phyloP scores from a whole-genome alignment of 1,140 invertebrate species.

The Oryctes rhinoceros region DNA sequence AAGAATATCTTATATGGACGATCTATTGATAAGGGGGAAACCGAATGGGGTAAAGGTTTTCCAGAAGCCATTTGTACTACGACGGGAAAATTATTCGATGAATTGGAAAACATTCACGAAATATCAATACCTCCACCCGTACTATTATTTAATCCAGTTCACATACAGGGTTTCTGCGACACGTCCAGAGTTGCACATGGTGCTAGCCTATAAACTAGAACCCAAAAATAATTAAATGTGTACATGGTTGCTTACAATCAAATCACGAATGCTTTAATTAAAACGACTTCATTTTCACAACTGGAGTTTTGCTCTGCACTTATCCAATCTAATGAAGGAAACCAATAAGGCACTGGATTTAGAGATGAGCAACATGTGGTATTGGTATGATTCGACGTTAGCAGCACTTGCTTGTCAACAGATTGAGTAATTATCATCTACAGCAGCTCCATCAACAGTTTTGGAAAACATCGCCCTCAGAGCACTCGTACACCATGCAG shows the following conservation, averaged over 20 bases:
- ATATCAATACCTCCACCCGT: too few relatives aligned
- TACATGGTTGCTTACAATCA: conserved; percentile 36
- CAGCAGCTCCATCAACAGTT: too few relatives aligned
- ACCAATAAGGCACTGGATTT: conserved; percentile 43
- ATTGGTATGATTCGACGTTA: conserved; percentile 42
- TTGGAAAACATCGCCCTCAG: too few relatives aligned
- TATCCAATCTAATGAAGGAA: conserved; percentile 47
- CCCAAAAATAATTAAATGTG: conserved; percentile 21
- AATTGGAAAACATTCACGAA: too few relatives aligned
- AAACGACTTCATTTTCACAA: conserved; percentile 46
- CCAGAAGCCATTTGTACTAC: too few relatives aligned
- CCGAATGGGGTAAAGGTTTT: too few relatives aligned
- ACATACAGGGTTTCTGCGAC: conserved; percentile 51
- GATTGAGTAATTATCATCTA: too few relatives aligned
- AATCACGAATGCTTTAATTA: conserved; percentile 48
- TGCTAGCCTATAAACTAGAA: conserved; percentile 47
- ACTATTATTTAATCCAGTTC: conserved; percentile 24
- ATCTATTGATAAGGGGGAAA: conserved; percentile 54
- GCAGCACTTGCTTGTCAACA: too few relatives aligned
- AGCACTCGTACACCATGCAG: too few relatives aligned
- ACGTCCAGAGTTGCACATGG: conserved; percentile 48
- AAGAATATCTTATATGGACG: conserved; percentile 59
- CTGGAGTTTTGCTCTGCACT: conserved; percentile 47
- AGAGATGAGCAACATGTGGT: conserved; percentile 48
- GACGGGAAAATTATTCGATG: too few relatives aligned